These are phyloP conservation scores for Epinephelus awoara DNA, from an alignment of 2,797 vertebrate species.

Conservation along the genomic window DNA sequence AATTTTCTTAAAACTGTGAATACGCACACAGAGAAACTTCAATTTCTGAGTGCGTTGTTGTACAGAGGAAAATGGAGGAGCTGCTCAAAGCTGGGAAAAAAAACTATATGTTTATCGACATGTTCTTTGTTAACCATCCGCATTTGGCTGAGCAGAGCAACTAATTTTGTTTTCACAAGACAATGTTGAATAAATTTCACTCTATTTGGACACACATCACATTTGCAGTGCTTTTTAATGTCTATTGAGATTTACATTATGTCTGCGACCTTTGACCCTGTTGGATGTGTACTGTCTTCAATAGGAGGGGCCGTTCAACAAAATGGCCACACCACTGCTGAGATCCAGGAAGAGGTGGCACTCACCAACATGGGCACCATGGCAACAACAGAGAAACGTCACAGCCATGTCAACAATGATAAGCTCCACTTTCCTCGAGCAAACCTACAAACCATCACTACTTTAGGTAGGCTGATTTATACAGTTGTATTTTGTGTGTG, in stretches of 20 bases:
- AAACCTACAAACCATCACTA: slow-evolving; percentile 94
- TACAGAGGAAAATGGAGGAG: not conserved
- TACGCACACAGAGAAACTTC: no score
- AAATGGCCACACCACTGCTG: slow-evolving; percentile 93
- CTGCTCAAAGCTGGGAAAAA: not conserved
- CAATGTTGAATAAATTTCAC: not conserved
- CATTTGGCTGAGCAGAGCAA: not conserved
- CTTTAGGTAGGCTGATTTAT: slow-evolving; percentile 86
- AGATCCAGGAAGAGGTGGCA: slow-evolving; percentile 97
- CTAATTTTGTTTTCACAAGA: not conserved
- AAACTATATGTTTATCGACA: not conserved
- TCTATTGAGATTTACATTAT: not conserved
- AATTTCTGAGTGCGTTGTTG: not conserved
- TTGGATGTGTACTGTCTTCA: slow-evolving; percentile 38
- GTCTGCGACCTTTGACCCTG: slow-evolving; percentile 13
- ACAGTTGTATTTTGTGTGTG: accelerated
- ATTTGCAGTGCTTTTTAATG: not conserved
- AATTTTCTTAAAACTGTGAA: no score
- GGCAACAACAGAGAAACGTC: slow-evolving; percentile 89
- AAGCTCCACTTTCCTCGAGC: slow-evolving; percentile 93
- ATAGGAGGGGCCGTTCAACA: slow-evolving; percentile 91
- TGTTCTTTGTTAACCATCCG: not conserved
- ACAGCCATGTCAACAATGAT: slow-evolving; percentile 88
- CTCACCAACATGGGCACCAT: slow-evolving; percentile 90
- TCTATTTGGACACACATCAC: not conserved